Evolutionary conservation across 2,888 invertebrate species (phyloP).

Genomic region (Drosophila kuntzei): DNA sequence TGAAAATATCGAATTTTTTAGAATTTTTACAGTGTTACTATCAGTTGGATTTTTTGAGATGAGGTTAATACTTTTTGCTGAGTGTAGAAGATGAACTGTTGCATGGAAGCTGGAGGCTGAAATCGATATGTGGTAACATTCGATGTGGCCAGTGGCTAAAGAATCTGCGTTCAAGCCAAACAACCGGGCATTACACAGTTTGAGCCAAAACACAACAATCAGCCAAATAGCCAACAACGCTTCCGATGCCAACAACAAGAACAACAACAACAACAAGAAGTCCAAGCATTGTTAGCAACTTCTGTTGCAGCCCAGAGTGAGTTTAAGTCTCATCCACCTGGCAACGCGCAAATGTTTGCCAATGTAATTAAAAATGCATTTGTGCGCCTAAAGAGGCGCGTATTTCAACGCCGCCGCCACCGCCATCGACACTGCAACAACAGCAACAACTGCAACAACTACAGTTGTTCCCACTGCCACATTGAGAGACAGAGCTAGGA

Average conservation of each 20-base stretch:
- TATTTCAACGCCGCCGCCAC: conserved; percentile 37
- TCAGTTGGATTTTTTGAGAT: no score
- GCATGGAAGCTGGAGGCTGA: conserved; percentile 41
- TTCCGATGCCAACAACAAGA: conserved; percentile 37
- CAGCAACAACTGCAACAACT: not conserved
- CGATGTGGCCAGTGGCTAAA: conserved; percentile 40
- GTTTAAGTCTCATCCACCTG: conserved; percentile 21
- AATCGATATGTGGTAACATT: conserved; percentile 71
- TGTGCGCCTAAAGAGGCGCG: conserved; percentile 68
- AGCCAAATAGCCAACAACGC: conserved; percentile 63
- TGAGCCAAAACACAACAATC: conserved; percentile 75
- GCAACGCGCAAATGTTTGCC: conserved; percentile 70
- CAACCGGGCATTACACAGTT: conserved; percentile 52
- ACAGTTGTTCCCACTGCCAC: not conserved
- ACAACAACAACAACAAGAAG: conserved; percentile 17
- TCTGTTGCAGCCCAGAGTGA: not conserved
- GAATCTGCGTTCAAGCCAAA: conserved; percentile 17
- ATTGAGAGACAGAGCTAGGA: conserved; percentile 21
- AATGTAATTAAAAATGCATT: conserved; percentile 80
- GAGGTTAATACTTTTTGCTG: not conserved
- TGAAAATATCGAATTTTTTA: no score
- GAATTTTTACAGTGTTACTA: no score
- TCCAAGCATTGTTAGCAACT: conserved; percentile 29
- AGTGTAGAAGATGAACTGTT: conserved; percentile 1
- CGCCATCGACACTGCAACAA: conserved; percentile 2